Conservation (phyloP, 2,888 invertebrate genomes). For the Perdita meconis region DNA sequence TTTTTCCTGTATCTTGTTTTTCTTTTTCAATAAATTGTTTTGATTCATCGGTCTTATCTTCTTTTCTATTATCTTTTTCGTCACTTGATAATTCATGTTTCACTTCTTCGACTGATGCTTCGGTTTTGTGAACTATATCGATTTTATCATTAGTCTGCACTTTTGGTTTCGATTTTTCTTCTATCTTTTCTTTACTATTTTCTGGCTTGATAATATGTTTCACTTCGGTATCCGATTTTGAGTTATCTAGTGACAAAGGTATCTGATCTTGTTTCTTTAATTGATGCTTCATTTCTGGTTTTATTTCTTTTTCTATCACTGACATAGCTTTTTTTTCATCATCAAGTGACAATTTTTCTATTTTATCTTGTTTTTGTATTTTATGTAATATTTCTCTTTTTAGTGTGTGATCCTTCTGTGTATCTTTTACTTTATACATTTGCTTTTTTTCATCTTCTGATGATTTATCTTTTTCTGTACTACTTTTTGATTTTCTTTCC, state of each 20-base stretch:
- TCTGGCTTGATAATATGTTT: background rate
- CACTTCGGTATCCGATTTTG: background rate
- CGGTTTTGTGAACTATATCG: background rate
- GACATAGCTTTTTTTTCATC: background rate
- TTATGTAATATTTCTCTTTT: background rate
- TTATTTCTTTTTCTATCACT: background rate
- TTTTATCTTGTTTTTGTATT: background rate
- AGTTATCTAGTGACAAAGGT: background rate
- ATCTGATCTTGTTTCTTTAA: background rate
- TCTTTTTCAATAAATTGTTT: background rate
- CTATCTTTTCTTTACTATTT: background rate
- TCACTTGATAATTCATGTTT: conserved; percentile 2
- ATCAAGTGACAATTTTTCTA: background rate
- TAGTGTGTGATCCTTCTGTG: background rate
- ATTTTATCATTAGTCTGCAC: background rate
- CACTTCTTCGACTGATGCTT: background rate
- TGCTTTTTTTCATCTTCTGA: background rate
- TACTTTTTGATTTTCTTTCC: background rate
- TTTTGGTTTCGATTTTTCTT: background rate
- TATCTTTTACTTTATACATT: background rate
- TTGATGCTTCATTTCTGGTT: background rate
- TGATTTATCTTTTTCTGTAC: conserved; percentile 8
- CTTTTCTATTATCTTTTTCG: background rate
- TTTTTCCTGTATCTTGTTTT: background rate
- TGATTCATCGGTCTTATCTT: background rate